Evolutionary conservation across 2,888 invertebrate species (phyloP), one percentile per base, ranked within the genome.

Genomic region (Acleris sparsana): DNA sequence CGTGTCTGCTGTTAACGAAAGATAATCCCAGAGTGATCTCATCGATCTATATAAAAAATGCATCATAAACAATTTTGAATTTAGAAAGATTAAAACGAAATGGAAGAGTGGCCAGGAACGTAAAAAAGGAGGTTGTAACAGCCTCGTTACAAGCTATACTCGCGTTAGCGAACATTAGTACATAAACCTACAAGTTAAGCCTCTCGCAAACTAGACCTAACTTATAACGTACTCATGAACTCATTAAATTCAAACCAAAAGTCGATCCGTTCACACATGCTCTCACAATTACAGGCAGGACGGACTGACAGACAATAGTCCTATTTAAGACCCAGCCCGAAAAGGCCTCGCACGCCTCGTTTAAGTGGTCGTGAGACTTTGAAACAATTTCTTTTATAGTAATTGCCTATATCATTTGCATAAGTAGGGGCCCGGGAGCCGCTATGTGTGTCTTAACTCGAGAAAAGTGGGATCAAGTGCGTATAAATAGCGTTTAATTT

Each of bases 341-440:
- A 87, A 87, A 87, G 87, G 87, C 78, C 76, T 80, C 75, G 84
- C 87, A 87, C 87, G 87, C 83, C 72, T 72, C 48, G 70, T 69
- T 70, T 72, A 68, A 71, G 69, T 66, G 73, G 69, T 68, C 62
- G 67, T 67, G 77, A 72, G 70, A 68, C 65, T 68, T 69, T 71
- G 74, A 77, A 75, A 86, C 87, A 80, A 87, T 87, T 86, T 87
- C 85, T 86, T 86, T 83, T 79, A 77, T 84, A 82, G 87, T 88
- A 88, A 88, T 88, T 88, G 88, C 86, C 83, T 75, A 79, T 78
- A 76, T 75, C 74, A 86, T 87, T 87, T 84, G 87, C 86, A 87
- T 88, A 86, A 84, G 82, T 79, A 81, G 80, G 70, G 73, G 75
- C 73, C 52, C 62, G 70, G 70, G 70, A 56, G 66, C 61, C 33